These are phyloP conservation scores for Nestor notabilis DNA, from an alignment of 2,113 vertebrate species.

Conservation along the genomic window DNA sequence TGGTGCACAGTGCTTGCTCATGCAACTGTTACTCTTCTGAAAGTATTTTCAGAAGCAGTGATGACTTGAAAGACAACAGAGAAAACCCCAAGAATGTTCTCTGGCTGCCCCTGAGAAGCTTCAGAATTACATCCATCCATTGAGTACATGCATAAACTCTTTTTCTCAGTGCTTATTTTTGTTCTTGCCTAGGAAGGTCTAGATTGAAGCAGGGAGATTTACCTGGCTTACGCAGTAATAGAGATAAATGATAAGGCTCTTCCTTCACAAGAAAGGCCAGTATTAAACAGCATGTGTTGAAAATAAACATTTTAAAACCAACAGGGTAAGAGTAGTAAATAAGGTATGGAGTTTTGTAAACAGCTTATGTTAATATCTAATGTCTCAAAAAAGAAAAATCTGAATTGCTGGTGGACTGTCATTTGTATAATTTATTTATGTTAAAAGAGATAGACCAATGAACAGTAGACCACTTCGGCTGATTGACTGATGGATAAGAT, in stretches of 20 bases:
- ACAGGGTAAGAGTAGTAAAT: neutral
- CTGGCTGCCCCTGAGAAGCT: neutral
- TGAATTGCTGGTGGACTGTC: neutral
- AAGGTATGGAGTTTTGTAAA: neutral
- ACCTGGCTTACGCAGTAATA: neutral
- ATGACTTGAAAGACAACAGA: neutral
- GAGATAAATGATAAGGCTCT: neutral
- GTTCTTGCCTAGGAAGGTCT: neutral
- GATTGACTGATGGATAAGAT: neutral
- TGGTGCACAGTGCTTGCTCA: neutral
- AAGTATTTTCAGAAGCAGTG: neutral
- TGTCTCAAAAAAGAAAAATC: neutral
- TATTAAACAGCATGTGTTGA: neutral
- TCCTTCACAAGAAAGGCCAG: neutral
- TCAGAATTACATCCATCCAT: neutral
- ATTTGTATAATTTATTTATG: neutral
- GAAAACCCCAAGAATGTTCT: neutral
- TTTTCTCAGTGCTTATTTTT: neutral
- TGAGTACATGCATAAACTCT: neutral
- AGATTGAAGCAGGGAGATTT: neutral
- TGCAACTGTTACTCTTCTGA: neutral
- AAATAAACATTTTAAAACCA: neutral
- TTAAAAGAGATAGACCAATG: neutral
- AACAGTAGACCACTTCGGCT: neutral
- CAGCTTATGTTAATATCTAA: neutral